Percentiles rank a stretch among this genome's conserved stretches.
Evolutionary conservation across 2,888 invertebrate species (phyloP).

Genomic region (Erebia palarica): DNA sequence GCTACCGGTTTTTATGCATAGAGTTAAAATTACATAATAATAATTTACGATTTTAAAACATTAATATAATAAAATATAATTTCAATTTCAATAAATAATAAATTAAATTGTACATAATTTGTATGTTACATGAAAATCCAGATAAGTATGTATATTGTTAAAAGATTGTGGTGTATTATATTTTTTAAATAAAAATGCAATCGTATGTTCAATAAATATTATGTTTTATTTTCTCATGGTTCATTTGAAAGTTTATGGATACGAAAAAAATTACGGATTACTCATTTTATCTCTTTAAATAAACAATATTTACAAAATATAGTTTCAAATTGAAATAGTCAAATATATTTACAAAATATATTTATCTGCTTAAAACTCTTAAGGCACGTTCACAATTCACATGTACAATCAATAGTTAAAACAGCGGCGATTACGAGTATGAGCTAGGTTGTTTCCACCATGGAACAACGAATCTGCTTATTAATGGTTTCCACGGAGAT

Average conservation of each 20-base stretch:
- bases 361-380: neutral
- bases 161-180: conserved; percentile 61
- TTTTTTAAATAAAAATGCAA: conserved; percentile 66
- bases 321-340: neutral
- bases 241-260: neutral
- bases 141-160: conserved; percentile 49
- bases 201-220: conserved; percentile 28
- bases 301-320: neutral
- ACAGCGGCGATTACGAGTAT: neutral
- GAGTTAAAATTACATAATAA: neutral
- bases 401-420: neutral
- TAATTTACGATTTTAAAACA: neutral
- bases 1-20: neutral
- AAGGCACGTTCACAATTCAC: neutral
- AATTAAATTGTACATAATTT: conserved; percentile 39
- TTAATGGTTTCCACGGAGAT: too few species aligned
- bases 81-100: conserved; percentile 7
- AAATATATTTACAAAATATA: too few species aligned
- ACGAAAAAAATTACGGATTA: neutral
- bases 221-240: conserved; percentile 2
- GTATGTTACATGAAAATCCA: conserved; percentile 32
- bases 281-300: neutral
- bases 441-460: neutral
- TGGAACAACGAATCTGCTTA: too few species aligned
- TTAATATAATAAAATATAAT: neutral